A percentile compares a stretch with the other conserved stretches of the same genome.
These are phyloP conservation scores for Epizoanthus scotinus DNA, from an alignment of 92 coral and sea anemone species.

Conservation along the genomic window DNA sequence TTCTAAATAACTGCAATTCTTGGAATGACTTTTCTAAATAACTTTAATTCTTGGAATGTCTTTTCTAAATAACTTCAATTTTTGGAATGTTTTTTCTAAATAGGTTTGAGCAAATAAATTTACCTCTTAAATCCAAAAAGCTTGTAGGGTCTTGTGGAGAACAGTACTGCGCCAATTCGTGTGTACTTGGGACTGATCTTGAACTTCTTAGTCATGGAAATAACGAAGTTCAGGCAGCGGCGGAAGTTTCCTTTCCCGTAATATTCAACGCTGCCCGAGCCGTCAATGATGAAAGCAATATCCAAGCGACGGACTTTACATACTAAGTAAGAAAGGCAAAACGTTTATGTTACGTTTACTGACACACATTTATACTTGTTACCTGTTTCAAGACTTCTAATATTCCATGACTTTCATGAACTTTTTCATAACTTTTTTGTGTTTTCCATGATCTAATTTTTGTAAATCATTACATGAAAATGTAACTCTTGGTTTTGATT, in stretches of 20 bases:
- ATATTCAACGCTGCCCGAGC: constrained; percentile 74
- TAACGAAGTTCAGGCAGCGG: constrained; percentile 68
- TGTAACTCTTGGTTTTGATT: too few species aligned
- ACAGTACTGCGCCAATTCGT: constrained; percentile 73
- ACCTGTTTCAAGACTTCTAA: too few species aligned
- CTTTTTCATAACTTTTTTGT: too few species aligned
- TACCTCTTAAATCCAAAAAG: constrained; percentile 66
- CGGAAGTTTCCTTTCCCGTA: constrained; percentile 63
- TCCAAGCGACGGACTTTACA: constrained; percentile 66
- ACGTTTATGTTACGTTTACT: not conserved
- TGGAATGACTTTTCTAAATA: too few species aligned
- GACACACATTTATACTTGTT: too few species aligned
- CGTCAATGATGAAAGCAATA: constrained; percentile 76
- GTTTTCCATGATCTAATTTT: too few species aligned
- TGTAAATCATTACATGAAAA: too few species aligned
- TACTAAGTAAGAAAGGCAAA: constrained; percentile 33
- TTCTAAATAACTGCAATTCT: too few species aligned
- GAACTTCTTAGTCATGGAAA: constrained; percentile 67
- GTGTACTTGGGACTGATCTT: constrained; percentile 61
- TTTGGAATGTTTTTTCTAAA: too few species aligned
- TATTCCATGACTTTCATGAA: too few species aligned
- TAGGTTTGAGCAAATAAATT: not conserved
- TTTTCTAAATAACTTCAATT: too few species aligned
- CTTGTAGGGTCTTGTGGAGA: constrained; percentile 57
- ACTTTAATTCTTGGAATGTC: too few species aligned